Evolutionary conservation across 1,140 invertebrate genomes (phyloP).

Genomic region (Belonocnema kinseyi): DNA sequence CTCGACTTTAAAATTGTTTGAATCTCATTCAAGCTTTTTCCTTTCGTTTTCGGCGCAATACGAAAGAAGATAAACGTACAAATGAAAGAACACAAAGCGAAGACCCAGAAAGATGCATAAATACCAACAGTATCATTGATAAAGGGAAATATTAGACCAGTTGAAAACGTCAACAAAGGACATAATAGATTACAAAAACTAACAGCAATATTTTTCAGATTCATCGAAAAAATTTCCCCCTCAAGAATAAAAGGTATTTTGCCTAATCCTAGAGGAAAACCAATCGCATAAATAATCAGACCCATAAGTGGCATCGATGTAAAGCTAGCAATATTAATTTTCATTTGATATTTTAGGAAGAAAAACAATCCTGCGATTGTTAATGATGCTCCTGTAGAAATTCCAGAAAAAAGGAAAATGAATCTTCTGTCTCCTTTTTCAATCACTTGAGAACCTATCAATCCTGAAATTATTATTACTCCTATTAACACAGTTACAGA

Average conservation of each 20-base stretch:
- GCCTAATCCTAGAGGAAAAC: constrained; percentile 75
- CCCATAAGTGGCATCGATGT: constrained; percentile 65
- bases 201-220: constrained; percentile 71
- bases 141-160: constrained; percentile 77
- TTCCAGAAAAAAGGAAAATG: constrained; percentile 80
- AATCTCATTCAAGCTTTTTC: constrained; percentile 74
- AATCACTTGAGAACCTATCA: constrained; percentile 80
- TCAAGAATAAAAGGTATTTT: no score
- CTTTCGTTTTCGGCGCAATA: constrained; percentile 51
- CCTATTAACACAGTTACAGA: constrained; percentile 82
- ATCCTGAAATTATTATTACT: constrained; percentile 81
- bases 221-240: no score
- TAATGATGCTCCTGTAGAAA: constrained; percentile 77
- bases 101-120: constrained; percentile 82
- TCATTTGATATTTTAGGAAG: constrained; percentile 65
- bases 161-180: constrained; percentile 77
- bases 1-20: constrained; percentile 66
- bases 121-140: constrained; percentile 77
- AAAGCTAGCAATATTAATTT: constrained; percentile 56
- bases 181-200: constrained; percentile 66
- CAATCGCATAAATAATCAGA: constrained; percentile 64
- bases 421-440: constrained; percentile 83
- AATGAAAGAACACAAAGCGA: constrained; percentile 78
- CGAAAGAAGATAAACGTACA: constrained; percentile 78
- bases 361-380: constrained; percentile 75